Conservation (phyloP, 2,888 invertebrate species). For the Oligia strigilis region DNA sequence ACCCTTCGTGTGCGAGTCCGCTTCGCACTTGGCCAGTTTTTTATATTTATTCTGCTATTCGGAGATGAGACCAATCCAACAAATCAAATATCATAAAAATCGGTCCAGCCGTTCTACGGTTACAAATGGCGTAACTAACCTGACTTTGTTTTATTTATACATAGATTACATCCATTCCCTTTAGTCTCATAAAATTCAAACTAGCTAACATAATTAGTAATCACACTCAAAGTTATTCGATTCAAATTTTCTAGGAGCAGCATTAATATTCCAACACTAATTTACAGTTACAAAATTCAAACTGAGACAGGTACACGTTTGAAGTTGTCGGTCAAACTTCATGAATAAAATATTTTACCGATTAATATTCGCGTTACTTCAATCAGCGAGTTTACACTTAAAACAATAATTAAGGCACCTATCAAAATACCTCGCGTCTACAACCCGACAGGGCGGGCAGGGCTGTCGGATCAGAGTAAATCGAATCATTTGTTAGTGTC, state of each 20-base stretch:
- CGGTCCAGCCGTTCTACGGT: no score
- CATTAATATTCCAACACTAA: constrained; percentile 56
- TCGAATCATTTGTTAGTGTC: constrained; percentile 66
- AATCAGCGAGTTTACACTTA: constrained; percentile 68
- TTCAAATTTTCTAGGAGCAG: constrained; percentile 23
- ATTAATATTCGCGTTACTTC: constrained; percentile 46
- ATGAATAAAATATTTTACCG: constrained; percentile 52
- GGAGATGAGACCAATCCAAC: not conserved
- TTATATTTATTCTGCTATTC: not conserved
- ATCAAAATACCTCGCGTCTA: constrained; percentile 74
- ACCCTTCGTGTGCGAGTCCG: no score
- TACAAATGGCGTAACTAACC: not conserved
- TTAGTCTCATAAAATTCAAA: constrained; percentile 29
- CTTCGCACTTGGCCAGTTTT: no score
- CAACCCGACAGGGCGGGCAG: constrained; percentile 68
- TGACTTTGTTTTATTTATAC: not conserved
- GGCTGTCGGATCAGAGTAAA: constrained; percentile 49
- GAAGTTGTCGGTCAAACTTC: constrained; percentile 55
- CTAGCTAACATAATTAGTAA: constrained; percentile 33
- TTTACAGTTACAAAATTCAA: constrained; percentile 56
- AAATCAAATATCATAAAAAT: not conserved
- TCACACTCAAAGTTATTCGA: constrained; percentile 41
- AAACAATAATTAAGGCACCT: constrained; percentile 79
- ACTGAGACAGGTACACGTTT: constrained; percentile 45
- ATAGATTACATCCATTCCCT: constrained; percentile 11